Evolutionary conservation across 2,888 invertebrate species (phyloP), one percentile per base, ranked within the genome.

Genomic region (Dermolepida albohirtum): DNA sequence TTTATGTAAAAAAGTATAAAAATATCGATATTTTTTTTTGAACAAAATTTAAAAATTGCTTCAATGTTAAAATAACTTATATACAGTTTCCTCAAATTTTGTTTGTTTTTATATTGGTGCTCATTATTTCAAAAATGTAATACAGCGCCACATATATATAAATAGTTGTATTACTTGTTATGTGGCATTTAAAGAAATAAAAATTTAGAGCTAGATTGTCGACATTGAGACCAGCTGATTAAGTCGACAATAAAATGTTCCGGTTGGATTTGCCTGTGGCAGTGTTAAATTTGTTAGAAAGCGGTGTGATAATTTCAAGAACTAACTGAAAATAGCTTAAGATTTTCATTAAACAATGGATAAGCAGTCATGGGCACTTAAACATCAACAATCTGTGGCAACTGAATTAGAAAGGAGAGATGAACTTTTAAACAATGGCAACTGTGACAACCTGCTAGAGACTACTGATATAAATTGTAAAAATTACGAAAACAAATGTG

Each of bases 201-300:
- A 66, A 68, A 64, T 44, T 64, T 47, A 29, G 47, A 64, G 44
- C 34, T 64, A 64, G 50, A 52, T 44, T 65, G 64, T 54, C 64
- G 54, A 54, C 64, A 54, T 65, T 65, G 64, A 77, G 78, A 80
- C 81, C 82, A 82, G 82, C 82, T 82, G 82, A 82, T 82, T 79
- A 78, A 81, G 79, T 81, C 81, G 81, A 81, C 81, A 81, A 80
- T 80, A 81, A 81, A 80, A 82, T 81, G 82, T 79, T 80, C 80
- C 80, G 80, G 80, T 69, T 59, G 52, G 52, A 57, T 69, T 59
- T 66, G 65, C 59, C 39, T 40, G 47, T 66, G 41, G 69, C 62
- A 69, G 66, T 59, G 77, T 74, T 77, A 79, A 78, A 78, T 72
- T 78, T 78, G 76, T 72, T 74, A 69, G 74, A 79, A 78, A 77